phyloP scores from a whole-genome alignment of 2,113 vertebrate species.

The Istiophorus platypterus region DNA sequence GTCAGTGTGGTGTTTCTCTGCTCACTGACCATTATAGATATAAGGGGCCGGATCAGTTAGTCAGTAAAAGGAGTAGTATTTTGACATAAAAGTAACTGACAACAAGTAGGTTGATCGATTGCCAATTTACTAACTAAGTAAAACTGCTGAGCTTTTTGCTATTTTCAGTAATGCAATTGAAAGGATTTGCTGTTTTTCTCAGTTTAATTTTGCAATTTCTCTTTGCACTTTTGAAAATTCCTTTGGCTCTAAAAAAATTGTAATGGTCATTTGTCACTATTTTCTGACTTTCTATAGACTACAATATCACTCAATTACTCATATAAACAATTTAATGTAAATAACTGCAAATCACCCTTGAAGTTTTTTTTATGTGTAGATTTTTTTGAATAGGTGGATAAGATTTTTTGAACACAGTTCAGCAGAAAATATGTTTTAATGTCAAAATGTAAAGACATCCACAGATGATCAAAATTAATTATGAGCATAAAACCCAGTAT shows the following conservation, averaged over 20 bases:
- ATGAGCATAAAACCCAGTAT: too few relatives aligned
- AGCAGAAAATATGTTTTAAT: background rate
- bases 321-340: background rate
- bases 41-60: background rate
- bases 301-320: rapidly evolving
- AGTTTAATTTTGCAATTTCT: background rate
- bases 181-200: background rate
- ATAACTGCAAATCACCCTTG: background rate
- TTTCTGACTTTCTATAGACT: too few relatives aligned
- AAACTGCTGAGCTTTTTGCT: background rate
- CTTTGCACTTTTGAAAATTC: too few relatives aligned
- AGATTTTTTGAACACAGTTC: background rate
- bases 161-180: conserved; percentile 16
- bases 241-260: background rate
- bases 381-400: background rate
- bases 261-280: background rate
- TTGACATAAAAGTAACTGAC: too few relatives aligned
- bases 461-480: background rate
- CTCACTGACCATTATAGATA: background rate
- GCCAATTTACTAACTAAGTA: too few relatives aligned
- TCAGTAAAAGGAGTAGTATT: background rate
- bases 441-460: background rate
- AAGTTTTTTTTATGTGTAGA: background rate
- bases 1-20: background rate
- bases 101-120: background rate